These are phyloP conservation scores for Lycodopsis pacificus DNA, from an alignment of 2,797 vertebrate species.

Conservation along the genomic window DNA sequence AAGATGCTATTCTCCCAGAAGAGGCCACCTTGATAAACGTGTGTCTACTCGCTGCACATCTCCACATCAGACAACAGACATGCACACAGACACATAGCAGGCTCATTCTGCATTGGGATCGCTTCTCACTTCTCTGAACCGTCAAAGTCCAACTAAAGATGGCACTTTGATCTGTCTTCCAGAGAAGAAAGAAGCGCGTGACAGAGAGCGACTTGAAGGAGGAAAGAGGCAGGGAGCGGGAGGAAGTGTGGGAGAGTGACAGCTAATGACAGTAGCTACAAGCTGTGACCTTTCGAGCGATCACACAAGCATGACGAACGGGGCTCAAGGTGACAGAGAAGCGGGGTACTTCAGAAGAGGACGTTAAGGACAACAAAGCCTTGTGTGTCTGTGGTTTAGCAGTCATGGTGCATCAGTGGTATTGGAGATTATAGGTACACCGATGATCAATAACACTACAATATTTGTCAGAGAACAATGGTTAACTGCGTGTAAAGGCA, in stretches of 20 bases:
- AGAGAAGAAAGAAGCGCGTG: slow-evolving; percentile 74
- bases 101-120: slow-evolving; percentile 45
- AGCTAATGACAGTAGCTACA: slow-evolving; percentile 89
- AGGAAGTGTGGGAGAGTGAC: slow-evolving; percentile 81
- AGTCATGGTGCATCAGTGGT: slow-evolving; percentile 45
- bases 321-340: slow-evolving; percentile 83
- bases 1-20: slow-evolving; percentile 41
- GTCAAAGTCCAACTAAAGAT: slow-evolving; percentile 80
- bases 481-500: slow-evolving; percentile 25
- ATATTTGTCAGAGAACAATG: slow-evolving; percentile 34
- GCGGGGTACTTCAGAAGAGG: slow-evolving; percentile 58
- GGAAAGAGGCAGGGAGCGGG: slow-evolving; percentile 61
- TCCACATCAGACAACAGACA: slow-evolving; percentile 35
- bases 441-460: slow-evolving; percentile 46
- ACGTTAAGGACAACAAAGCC: slow-evolving; percentile 63
- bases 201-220: slow-evolving; percentile 75
- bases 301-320: slow-evolving; percentile 85
- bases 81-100: slow-evolving; percentile 3
- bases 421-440: slow-evolving; percentile 53
- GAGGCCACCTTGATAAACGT: slow-evolving; percentile 55
- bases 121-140: slow-evolving; percentile 70
- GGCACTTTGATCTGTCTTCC: slow-evolving; percentile 79
- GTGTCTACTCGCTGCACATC: slow-evolving; percentile 41
- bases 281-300: slow-evolving; percentile 85
- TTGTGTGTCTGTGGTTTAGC: slow-evolving; percentile 53